A percentile compares a stretch with the other conserved stretches of the same genome.
phyloP scores from a whole-genome alignment of 2,797 vertebrate species.

The Gastrophryne carolinensis region DNA sequence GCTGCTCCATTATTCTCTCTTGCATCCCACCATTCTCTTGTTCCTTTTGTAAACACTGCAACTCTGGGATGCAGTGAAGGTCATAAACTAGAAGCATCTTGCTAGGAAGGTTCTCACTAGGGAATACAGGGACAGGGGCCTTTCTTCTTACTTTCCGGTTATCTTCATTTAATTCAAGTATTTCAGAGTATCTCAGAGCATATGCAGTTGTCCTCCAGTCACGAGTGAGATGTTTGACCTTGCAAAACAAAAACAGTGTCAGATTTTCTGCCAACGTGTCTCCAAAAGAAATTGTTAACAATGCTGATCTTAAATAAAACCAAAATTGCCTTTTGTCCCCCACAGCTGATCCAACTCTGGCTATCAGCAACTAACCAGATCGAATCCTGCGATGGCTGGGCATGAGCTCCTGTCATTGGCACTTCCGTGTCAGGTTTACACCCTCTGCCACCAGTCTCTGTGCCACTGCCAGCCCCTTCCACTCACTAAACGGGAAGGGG shows the following conservation, averaged over 20 bases:
- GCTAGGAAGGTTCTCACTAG: conserved; percentile 90
- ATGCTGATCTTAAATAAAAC: no score
- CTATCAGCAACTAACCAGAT: no score
- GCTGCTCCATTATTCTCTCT: conserved; percentile 89
- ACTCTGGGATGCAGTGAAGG: conserved; percentile 79
- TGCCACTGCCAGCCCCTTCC: no score
- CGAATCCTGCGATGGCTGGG: no score
- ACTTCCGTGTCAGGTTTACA: no score
- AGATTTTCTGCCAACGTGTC: no score
- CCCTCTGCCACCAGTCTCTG: no score
- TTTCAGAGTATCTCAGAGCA: conserved; percentile 83
- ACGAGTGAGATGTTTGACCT: conserved; percentile 95
- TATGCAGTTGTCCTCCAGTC: conserved; percentile 96
- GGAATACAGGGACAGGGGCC: conserved; percentile 84
- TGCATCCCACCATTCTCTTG: conserved; percentile 75
- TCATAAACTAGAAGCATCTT: conserved; percentile 93
- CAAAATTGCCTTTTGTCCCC: no score
- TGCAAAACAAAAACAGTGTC: conserved; percentile 16
- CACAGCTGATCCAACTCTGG: no score
- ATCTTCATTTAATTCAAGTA: conserved; percentile 89
- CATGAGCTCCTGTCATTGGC: no score
- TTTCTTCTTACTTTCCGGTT: conserved; percentile 89
- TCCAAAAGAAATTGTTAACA: no score
- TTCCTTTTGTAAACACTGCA: conserved; percentile 66
- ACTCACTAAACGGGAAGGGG: no score